Evolutionary conservation across 2,888 invertebrate species (phyloP).

Genomic region (Acronicta aceris): DNA sequence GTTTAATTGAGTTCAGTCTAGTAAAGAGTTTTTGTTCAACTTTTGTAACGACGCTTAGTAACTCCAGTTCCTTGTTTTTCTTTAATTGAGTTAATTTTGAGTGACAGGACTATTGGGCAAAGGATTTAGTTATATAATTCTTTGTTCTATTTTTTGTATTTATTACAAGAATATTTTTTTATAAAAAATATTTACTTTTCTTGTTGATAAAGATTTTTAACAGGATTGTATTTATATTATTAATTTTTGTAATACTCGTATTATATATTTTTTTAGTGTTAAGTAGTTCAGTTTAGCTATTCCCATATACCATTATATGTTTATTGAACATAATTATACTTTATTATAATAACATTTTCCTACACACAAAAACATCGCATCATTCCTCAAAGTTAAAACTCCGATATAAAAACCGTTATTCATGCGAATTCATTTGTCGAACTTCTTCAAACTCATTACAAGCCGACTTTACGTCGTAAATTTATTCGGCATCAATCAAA

Average conservation of each 20-base stretch:
- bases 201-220: too few species aligned
- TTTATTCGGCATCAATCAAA: slow-evolving; percentile 71
- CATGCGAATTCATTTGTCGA: slow-evolving; percentile 49
- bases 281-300: slow-evolving; percentile 7
- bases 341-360: too few species aligned
- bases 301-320: not conserved
- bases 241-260: too few species aligned
- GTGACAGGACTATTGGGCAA: too few species aligned
- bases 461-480: slow-evolving; percentile 48
- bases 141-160: too few species aligned
- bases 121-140: too few species aligned
- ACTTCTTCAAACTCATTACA: slow-evolving; percentile 59
- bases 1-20: slow-evolving; percentile 14
- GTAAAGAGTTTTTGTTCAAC: not conserved
- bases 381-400: slow-evolving; percentile 26
- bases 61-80: not conserved
- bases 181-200: too few species aligned
- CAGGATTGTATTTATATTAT: too few species aligned
- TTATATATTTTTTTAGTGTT: too few species aligned
- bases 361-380: slow-evolving; percentile 8
- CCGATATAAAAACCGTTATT: slow-evolving; percentile 44
- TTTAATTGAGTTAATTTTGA: slow-evolving; percentile 8
- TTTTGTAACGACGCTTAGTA: not conserved
- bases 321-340: too few species aligned
- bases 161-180: too few species aligned